phyloP scores from a whole-genome alignment of 2,113 vertebrate species.

The Formicarius rufipectus region DNA sequence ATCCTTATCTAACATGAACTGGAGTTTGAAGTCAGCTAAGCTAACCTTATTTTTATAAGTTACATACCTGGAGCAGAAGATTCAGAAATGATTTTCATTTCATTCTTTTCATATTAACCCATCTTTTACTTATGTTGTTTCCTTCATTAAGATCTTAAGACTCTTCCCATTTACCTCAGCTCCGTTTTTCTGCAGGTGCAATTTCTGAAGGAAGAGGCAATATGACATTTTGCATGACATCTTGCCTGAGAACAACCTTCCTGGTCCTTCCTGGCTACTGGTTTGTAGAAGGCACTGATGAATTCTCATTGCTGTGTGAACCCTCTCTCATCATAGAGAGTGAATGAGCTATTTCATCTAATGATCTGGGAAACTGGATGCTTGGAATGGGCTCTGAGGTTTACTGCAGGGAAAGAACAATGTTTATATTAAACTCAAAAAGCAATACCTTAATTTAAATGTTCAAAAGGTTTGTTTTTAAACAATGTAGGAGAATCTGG shows the following conservation, averaged over 20 bases:
- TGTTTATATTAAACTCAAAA: neutral
- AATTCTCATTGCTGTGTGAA: neutral
- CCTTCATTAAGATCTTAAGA: neutral
- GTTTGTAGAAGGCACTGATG: neutral
- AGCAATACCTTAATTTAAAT: neutral
- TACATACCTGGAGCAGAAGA: neutral
- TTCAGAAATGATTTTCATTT: neutral
- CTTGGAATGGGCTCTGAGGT: neutral
- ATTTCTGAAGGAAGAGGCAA: neutral
- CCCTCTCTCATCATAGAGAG: neutral
- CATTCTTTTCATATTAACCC: neutral
- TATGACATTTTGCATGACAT: neutral
- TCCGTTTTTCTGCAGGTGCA: neutral
- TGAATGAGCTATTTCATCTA: neutral
- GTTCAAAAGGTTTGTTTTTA: neutral
- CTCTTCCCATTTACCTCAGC: neutral
- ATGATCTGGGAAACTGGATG: neutral
- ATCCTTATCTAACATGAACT: neutral
- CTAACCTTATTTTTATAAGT: neutral
- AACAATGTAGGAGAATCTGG: neutral
- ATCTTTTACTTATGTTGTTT: neutral
- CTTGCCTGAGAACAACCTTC: neutral
- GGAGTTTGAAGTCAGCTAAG: neutral
- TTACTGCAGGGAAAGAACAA: neutral
- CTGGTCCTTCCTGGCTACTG: neutral